phyloP scores from a whole-genome alignment of 2,113 vertebrate species.

The Vidua macroura region DNA sequence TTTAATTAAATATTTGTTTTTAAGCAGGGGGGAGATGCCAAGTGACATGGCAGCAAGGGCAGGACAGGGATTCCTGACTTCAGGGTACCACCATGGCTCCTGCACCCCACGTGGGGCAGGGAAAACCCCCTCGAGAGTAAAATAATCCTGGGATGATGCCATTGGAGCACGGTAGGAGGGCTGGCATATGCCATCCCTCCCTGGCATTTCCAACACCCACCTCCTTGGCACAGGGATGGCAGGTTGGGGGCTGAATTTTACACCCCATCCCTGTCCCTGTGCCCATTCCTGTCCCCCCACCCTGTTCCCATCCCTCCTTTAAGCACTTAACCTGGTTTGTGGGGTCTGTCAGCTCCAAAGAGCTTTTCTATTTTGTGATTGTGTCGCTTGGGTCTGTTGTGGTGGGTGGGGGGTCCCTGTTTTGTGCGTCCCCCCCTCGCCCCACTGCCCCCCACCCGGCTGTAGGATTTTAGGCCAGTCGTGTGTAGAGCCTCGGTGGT shows the following conservation, averaged over 20 bases:
- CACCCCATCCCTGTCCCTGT: neutral
- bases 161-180: neutral
- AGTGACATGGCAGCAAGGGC: neutral
- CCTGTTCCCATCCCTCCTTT: slow-evolving; percentile 44
- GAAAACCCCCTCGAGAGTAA: neutral
- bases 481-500: slow-evolving; percentile 56
- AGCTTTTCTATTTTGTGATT: slow-evolving; percentile 68
- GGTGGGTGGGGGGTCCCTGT: neutral
- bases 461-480: slow-evolving; percentile 61
- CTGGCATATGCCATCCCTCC: neutral
- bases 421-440: slow-evolving; percentile 25
- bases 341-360: slow-evolving; percentile 69
- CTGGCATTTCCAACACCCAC: neutral
- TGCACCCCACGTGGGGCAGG: neutral
- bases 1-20: neutral
- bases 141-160: neutral
- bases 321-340: slow-evolving; percentile 78
- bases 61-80: neutral
- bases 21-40: slow-evolving; percentile 20
- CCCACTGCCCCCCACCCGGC: neutral
- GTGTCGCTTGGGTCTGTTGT: slow-evolving; percentile 53
- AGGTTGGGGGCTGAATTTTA: neutral
- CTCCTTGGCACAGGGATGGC: neutral
- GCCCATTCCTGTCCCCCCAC: neutral
- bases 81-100: neutral